Evolutionary conservation across 2,888 invertebrate genomes (phyloP).

Genomic region (Amphipyra berbera): DNA sequence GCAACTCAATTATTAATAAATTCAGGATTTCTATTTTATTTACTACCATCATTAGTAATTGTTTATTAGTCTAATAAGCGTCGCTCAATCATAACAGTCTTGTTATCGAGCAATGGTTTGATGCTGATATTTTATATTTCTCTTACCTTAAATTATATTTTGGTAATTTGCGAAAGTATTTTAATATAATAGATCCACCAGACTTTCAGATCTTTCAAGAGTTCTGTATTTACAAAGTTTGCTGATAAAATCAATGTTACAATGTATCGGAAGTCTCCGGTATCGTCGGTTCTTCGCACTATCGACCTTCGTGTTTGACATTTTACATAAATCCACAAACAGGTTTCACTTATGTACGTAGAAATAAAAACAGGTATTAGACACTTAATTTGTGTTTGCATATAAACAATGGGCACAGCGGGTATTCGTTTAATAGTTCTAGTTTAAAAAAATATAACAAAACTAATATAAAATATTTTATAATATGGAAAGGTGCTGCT

Average conservation of each 20-base stretch:
- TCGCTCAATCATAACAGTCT: background rate
- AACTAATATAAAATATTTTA: background rate
- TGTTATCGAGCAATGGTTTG: slow-evolving; percentile 7
- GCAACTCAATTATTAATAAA: background rate
- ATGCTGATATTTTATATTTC: background rate
- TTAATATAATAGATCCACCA: slow-evolving; percentile 19
- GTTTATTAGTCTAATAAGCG: background rate
- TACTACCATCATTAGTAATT: slow-evolving; percentile 4
- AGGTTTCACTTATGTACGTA: slow-evolving; percentile 65
- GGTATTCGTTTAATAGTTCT: slow-evolving; percentile 10
- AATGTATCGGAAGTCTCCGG: slow-evolving; percentile 69
- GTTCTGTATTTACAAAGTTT: slow-evolving; percentile 4
- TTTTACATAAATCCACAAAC: slow-evolving; percentile 74
- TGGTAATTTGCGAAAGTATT: slow-evolving; percentile 6
- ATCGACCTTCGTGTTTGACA: slow-evolving; percentile 76
- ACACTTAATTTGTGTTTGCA: slow-evolving; percentile 38
- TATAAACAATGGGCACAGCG: slow-evolving; percentile 24
- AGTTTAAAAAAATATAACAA: slow-evolving; percentile 14
- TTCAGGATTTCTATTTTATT: slow-evolving; percentile 6
- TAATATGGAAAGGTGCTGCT: background rate
- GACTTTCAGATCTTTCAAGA: slow-evolving; percentile 11
- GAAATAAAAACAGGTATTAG: slow-evolving; percentile 57
- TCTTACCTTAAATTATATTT: background rate
- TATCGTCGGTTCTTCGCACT: slow-evolving; percentile 71
- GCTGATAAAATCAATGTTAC: slow-evolving; percentile 33